Conservation (phyloP, 2,113 vertebrate genomes). For the Bos javanicus region DNA sequence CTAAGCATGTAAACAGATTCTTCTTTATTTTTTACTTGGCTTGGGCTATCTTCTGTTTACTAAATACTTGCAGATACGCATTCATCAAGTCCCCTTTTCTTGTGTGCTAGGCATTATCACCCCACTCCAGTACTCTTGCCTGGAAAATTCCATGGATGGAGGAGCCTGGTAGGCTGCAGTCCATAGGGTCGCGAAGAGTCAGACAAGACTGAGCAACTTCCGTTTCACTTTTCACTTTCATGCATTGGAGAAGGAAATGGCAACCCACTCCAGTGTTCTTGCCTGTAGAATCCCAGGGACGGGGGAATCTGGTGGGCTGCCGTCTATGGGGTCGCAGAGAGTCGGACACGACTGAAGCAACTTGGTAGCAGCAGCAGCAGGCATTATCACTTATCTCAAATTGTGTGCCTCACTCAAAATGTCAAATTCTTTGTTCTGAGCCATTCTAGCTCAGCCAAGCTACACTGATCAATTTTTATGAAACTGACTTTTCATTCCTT, state of each 20-base stretch:
- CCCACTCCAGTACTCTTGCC: no score
- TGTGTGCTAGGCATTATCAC: background rate
- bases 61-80: background rate
- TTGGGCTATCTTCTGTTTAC: background rate
- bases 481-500: background rate
- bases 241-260: no score
- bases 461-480: background rate
- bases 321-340: no score
- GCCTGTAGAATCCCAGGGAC: no score
- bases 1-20: background rate
- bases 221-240: no score
- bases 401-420: background rate
- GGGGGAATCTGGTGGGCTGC: no score
- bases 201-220: no score
- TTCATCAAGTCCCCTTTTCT: background rate
- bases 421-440: background rate
- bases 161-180: no score
- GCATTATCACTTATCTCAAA: background rate
- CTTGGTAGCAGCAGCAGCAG: background rate
- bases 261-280: no score
- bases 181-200: no score
- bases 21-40: background rate
- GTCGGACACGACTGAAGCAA: no score
- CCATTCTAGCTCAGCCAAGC: background rate
- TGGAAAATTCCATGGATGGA: no score